A percentile compares a stretch with the other conserved stretches of the same genome.
Conservation (phyloP, 2,797 vertebrate genomes). For the Pipistrellus nathusii region DNA sequence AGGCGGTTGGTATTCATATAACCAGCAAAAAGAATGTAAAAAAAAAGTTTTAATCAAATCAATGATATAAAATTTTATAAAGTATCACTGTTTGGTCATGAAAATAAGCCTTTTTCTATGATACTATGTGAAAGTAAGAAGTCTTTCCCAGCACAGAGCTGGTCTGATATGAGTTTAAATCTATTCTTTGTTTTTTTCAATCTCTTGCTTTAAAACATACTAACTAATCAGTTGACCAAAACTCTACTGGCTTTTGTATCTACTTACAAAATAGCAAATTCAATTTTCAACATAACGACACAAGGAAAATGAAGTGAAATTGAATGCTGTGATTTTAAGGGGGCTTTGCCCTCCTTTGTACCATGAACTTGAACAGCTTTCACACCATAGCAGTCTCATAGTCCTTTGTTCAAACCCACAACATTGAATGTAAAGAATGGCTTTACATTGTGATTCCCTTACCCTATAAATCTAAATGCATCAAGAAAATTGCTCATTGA, state of each 20-base stretch:
- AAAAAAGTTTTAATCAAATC: constrained; percentile 65
- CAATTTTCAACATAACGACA: constrained; percentile 75
- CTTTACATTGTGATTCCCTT: constrained; percentile 76
- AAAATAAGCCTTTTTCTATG: constrained; percentile 76
- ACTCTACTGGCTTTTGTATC: constrained; percentile 78
- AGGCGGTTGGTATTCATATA: constrained; percentile 63
- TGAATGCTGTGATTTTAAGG: constrained; percentile 88
- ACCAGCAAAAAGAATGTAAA: constrained; percentile 74
- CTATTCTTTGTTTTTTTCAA: constrained; percentile 79
- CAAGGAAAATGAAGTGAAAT: constrained; percentile 87
- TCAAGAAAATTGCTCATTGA: constrained; percentile 70
- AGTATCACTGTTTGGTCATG: constrained; percentile 56
- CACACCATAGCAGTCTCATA: constrained; percentile 71
- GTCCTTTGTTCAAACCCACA: constrained; percentile 76
- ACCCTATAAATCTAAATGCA: constrained; percentile 48
- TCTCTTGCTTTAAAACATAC: constrained; percentile 82
- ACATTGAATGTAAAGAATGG: constrained; percentile 75
- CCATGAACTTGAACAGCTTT: constrained; percentile 84
- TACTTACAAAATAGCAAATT: constrained; percentile 86
- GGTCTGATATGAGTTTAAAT: constrained; percentile 79
- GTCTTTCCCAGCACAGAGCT: constrained; percentile 77
- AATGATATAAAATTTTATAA: constrained; percentile 63
- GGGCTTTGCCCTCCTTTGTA: constrained; percentile 87
- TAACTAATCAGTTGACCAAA: constrained; percentile 82
- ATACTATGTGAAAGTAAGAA: constrained; percentile 74